Percentiles rank a stretch among this genome's conserved stretches.
phyloP scores from a whole-genome alignment of 2,888 invertebrate species.

The Cataglyphis rosenhaueri region DNA sequence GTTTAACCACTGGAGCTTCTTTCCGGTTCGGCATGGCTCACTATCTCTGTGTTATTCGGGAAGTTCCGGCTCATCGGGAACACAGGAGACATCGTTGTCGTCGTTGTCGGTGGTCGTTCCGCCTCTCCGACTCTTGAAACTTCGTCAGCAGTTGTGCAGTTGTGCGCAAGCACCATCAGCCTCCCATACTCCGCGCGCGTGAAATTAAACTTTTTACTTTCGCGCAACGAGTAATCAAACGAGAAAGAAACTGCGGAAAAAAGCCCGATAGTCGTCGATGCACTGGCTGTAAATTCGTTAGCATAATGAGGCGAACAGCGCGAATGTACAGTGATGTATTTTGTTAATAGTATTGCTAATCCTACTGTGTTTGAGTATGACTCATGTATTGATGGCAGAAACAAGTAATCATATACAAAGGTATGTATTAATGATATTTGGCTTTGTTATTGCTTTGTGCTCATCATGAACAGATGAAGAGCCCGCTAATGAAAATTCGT shows the following conservation, averaged over 20 bases:
- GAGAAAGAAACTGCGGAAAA: background rate
- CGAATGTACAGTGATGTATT: background rate
- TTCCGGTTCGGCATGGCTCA: constrained; percentile 3
- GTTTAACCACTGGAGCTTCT: constrained; percentile 49
- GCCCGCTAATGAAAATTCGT: background rate
- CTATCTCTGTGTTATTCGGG: background rate
- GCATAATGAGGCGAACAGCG: constrained; percentile 9
- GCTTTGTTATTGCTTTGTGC: background rate
- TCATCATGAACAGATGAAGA: background rate
- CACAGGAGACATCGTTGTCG: constrained; percentile 2
- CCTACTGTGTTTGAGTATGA: background rate
- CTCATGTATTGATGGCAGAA: background rate
- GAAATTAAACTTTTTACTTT: constrained; percentile 58
- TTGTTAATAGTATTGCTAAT: constrained; percentile 33
- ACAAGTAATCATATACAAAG: constrained; percentile 1
- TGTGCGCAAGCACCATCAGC: background rate
- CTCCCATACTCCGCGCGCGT: background rate
- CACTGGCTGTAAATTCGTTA: constrained; percentile 6
- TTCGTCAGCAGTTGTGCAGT: constrained; percentile 28
- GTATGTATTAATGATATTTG: constrained; percentile 26
- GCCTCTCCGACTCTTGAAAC: constrained; percentile 1
- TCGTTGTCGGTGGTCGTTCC: background rate
- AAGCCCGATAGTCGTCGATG: background rate
- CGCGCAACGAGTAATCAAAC: constrained; percentile 12
- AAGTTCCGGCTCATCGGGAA: constrained; percentile 4